These are phyloP conservation scores for Eupithecia pulchellata DNA, from an alignment of 2,888 invertebrate genomes.

Conservation along the genomic window DNA sequence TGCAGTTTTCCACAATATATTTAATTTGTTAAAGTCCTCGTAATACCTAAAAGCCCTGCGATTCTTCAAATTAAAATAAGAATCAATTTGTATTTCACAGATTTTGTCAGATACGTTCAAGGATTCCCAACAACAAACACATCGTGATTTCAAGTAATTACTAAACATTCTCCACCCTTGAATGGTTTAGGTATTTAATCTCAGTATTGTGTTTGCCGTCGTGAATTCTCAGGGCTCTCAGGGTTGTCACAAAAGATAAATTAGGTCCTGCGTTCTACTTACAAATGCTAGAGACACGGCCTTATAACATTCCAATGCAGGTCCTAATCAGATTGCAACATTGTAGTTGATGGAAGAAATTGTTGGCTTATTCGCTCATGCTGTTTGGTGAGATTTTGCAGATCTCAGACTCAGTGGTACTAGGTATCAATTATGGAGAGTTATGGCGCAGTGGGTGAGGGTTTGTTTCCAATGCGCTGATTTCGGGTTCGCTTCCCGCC, in stretches of 20 bases:
- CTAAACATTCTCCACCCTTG: constrained; percentile 61
- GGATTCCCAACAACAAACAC: constrained; percentile 15
- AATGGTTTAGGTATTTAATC: constrained; percentile 13
- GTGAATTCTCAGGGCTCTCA: constrained; percentile 60
- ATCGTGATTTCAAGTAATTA: constrained; percentile 60
- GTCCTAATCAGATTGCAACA: constrained; percentile 64
- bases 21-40: neutral
- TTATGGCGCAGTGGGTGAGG: neutral
- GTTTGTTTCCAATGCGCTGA: neutral
- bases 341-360: constrained; percentile 51
- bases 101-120: neutral
- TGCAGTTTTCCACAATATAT: neutral
- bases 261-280: constrained; percentile 64
- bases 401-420: neutral
- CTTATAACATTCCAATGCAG: constrained; percentile 70
- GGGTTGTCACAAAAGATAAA: constrained; percentile 67
- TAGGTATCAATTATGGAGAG: neutral
- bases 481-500: neutral
- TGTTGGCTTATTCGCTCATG: constrained; percentile 38
- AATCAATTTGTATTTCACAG: neutral
- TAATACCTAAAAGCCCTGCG: neutral
- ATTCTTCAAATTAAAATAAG: neutral
- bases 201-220: constrained; percentile 43
- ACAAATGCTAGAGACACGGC: constrained; percentile 64
- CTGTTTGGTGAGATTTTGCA: constrained; percentile 3